Evolutionary conservation across 2,113 vertebrate species (phyloP).

Genomic region (Leucoraja erinaceus): DNA sequence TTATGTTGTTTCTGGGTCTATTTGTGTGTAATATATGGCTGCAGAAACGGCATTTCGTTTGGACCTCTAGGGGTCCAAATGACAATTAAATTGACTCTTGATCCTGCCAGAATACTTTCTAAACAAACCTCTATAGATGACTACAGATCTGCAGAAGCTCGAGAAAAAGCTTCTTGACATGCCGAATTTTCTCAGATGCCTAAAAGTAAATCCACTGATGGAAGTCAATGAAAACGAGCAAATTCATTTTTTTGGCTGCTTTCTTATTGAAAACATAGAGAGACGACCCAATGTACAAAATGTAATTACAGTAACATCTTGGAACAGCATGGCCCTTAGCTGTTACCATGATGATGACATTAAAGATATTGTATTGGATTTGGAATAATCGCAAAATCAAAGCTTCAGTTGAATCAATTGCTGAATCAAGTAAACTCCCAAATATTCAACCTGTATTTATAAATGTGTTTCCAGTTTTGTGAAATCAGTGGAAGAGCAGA

Average conservation of each 20-base stretch:
- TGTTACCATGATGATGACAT: constrained; percentile 28
- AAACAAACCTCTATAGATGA: no score
- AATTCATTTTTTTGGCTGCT: constrained; percentile 10
- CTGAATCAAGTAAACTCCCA: neutral
- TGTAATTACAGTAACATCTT: constrained; percentile 8
- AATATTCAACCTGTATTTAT: neutral
- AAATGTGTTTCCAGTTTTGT: constrained; percentile 1
- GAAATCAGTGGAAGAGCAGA: neutral
- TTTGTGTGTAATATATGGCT: no score
- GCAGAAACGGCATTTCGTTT: no score
- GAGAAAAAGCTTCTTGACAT: no score
- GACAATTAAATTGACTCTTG: no score
- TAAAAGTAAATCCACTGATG: neutral
- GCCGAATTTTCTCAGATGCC: no score
- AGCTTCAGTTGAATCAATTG: no score
- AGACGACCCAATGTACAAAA: neutral
- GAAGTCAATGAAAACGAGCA: neutral
- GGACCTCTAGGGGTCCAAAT: no score
- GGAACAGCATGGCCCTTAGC: constrained; percentile 15
- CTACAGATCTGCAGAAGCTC: no score
- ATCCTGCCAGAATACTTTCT: no score
- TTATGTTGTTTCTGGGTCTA: no score
- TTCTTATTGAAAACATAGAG: constrained; percentile 2
- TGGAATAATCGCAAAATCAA: neutral
- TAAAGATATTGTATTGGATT: constrained; percentile 22